Base-by-base conservation (phyloP, 2,113 vertebrate genomes). In the Silurus asotus region DNA sequence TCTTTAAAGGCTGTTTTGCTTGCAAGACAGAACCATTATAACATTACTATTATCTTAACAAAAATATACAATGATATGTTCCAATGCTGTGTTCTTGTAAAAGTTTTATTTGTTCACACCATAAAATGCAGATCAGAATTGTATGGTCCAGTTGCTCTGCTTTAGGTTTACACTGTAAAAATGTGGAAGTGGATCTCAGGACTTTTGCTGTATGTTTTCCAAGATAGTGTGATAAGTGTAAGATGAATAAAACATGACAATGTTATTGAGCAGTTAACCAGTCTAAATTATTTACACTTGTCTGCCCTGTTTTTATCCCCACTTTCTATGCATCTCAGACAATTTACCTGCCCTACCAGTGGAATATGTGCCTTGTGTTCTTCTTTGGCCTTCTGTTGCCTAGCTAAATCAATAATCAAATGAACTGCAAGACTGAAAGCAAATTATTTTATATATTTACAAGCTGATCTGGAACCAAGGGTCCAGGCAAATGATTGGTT, bases 241-340 rank as follows among this genome's bases (percentile, higher is more conserved):
- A 48, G 76, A 85, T 88, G 20, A 87, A 87, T 82, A 81, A 89
- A 87, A 79, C 81, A 86, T 89, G 51, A 48, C 56, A 56, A 53
- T 85, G 84, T 80, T 74, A 84, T 58, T 67, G 83, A 81, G 56
- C 80, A 85, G 37, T 70, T 62, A 84, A 75, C 14, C 83, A 78
- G 11, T 23, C 56, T 89, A 53, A 85, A 89, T 86, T 83, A 89
- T 89, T 87, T 19, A 87, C 67, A 84, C 51, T 77, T 65, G 37
- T 85, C 8, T 75, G 6, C 6, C 53, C 64, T 19, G 3, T 58
- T 56, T 48, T 25, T 23, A 25, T 67, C 25, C 37, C 78, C 13
- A 51, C 2, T 11, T 61, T 20, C 48, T 19, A 56, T 13, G 4
- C 19, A 10, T 37, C 70, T 61, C 14, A 61, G 9, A 23, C 13